Base-by-base conservation (phyloP, 2,797 vertebrate species). In the Pangasius sanitwongsei region DNA sequence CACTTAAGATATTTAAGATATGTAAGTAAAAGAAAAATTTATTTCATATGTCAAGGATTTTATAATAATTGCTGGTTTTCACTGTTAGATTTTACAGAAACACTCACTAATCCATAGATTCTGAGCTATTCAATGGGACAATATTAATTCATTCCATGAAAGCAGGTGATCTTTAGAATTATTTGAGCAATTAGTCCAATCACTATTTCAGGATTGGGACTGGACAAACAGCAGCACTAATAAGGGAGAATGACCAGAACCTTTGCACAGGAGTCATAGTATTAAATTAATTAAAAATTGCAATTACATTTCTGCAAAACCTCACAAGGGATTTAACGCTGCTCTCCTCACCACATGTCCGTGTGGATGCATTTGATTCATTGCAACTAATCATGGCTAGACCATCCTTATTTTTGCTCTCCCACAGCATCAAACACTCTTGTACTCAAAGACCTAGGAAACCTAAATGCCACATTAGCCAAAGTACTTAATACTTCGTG, bases 211-310 rank as follows among this genome's bases (percentile, higher is more conserved):
- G 23, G n/a, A 88, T 4, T 59, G 59, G 67, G n/a, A 41, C 41
- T 77, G 57, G 28, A 70, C 82, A 88, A 88, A 88, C 82, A 77
- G 37, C 83, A 63, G 41, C 48, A 78, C 4, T 67, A 53, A 85
- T 88, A 55, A 88, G 53, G 28, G 18, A 83, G 86, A 65, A 75
- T 3, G 41, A 74, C 50, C 25, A n/a, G 53, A 72, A 87, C 8
- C 37, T 75, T 82, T 72, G 41, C 41, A 75, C 61, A 82, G 48
- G 48, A 70, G 4, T 82, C 70, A 87, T 20, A 78, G 31, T 57
- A 50, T 82, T 82, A 55, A 9, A 70, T n/a, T 8, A 82, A 87
- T 41, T n/a, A 44, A 82, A 70, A 87, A 70, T 44, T 59, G 53
- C 75, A 87, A 37, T 67, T 78, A 37, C 9, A 65, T 78, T 50